A percentile compares a stretch with the other conserved stretches of the same genome.
Evolutionary conservation across 1,140 invertebrate genomes (phyloP).

Genomic region (Drosophila orena): DNA sequence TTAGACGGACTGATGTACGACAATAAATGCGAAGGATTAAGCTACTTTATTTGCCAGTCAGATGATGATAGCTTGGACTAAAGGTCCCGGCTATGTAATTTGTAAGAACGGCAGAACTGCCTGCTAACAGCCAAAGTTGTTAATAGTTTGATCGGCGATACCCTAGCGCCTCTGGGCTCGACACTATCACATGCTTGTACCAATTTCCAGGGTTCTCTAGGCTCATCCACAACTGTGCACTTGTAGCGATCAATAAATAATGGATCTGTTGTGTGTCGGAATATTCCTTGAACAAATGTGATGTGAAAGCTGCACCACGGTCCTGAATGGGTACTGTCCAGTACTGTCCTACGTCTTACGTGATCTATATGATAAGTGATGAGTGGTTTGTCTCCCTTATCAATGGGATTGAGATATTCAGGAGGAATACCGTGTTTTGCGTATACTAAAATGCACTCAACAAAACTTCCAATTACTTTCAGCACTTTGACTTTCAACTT

Average conservation of each 20-base stretch:
- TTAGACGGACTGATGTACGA: constrained; percentile 1
- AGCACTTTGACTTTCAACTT: not conserved
- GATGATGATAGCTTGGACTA: not conserved
- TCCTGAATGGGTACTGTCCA: constrained; percentile 10
- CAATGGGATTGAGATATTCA: not conserved
- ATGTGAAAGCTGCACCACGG: constrained; percentile 21
- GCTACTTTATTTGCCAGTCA: not conserved
- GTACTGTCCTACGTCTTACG: constrained; percentile 52
- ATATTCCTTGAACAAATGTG: constrained; percentile 16
- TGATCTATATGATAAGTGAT: constrained; percentile 45
- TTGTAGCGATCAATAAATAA: not conserved
- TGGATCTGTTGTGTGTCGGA: constrained; percentile 7
- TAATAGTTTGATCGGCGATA: too few relatives aligned
- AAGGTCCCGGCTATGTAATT: too few relatives aligned
- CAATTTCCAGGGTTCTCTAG: too few relatives aligned
- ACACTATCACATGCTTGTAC: too few relatives aligned
- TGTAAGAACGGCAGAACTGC: too few relatives aligned
- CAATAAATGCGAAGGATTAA: not conserved
- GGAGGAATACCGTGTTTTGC: not conserved
- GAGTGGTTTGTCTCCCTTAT: constrained; percentile 19
- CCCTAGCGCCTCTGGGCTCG: too few relatives aligned
- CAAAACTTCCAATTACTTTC: not conserved
- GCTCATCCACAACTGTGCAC: too few relatives aligned
- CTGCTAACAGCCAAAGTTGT: too few relatives aligned
- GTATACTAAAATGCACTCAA: not conserved